Evolutionary conservation across 1,140 invertebrate species (phyloP).

Genomic region (Triops longicaudatus): DNA sequence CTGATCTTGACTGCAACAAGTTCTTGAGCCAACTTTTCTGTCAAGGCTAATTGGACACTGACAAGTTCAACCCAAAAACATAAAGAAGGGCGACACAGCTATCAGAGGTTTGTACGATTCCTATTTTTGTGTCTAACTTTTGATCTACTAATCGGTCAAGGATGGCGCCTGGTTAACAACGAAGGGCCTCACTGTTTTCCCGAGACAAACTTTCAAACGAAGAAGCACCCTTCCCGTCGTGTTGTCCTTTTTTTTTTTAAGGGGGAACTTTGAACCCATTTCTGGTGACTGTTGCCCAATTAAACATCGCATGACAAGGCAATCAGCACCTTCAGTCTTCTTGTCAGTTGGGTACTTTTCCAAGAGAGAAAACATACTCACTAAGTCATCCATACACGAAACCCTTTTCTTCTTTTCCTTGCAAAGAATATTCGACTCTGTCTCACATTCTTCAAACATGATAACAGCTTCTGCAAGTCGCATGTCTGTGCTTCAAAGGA

Average conservation of each 20-base stretch:
- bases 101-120: not conserved
- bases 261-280: not conserved
- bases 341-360: not conserved
- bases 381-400: not conserved
- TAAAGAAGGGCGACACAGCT: not conserved
- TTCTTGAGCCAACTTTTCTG: not conserved
- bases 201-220: not conserved
- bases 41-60: not conserved
- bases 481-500: not conserved
- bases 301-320: not conserved
- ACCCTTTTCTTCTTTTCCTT: not conserved
- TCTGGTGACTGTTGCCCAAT: not conserved
- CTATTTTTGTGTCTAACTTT: not conserved
- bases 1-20: not conserved
- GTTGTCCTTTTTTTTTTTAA: not conserved
- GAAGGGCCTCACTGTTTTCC: not conserved
- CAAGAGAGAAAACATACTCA: not conserved
- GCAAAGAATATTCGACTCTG: not conserved
- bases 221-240: not conserved
- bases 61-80: not conserved
- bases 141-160: not conserved
- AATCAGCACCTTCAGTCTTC: not conserved
- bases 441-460: not conserved
- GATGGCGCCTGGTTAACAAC: not conserved
- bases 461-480: conserved; percentile 11